phyloP scores from a whole-genome alignment of 2,797 vertebrate species.

The Acanthiza pusilla region DNA sequence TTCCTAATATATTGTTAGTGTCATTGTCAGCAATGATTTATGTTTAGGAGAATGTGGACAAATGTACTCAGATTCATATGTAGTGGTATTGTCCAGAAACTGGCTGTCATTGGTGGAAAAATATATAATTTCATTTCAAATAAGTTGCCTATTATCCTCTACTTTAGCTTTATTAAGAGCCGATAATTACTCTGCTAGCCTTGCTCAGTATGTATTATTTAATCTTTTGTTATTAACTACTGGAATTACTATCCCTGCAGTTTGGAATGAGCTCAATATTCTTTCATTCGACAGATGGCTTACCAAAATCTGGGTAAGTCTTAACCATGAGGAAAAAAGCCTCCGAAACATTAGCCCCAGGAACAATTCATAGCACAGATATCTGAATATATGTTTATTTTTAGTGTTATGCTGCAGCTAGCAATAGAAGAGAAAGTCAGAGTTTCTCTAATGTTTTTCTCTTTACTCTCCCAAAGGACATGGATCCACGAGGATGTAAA shows the following conservation, averaged over 20 bases:
- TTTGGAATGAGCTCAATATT: not conserved
- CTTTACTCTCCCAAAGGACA: not conserved
- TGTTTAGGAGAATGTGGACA: not conserved
- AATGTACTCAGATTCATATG: not conserved
- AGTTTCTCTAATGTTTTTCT: not conserved
- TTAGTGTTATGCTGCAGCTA: not conserved
- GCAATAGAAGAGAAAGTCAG: not conserved
- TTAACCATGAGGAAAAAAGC: not conserved
- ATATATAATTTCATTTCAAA: not conserved
- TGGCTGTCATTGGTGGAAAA: not conserved
- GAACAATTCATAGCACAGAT: not conserved
- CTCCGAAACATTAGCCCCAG: not conserved
- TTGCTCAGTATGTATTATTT: not conserved
- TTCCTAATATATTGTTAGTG: not conserved
- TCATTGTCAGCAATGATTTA: conserved; percentile 17
- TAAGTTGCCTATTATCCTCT: not conserved
- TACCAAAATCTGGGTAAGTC: not conserved
- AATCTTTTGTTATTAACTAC: not conserved
- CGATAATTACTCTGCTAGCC: not conserved
- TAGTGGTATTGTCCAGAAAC: not conserved
- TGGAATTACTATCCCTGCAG: not conserved
- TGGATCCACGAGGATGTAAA: not conserved
- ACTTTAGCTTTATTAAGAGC: conserved; percentile 25
- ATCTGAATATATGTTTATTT: not conserved
- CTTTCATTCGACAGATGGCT: not conserved